Conservation (phyloP, 1,140 invertebrate genomes). For the Aporrectodea caliginosa region DNA sequence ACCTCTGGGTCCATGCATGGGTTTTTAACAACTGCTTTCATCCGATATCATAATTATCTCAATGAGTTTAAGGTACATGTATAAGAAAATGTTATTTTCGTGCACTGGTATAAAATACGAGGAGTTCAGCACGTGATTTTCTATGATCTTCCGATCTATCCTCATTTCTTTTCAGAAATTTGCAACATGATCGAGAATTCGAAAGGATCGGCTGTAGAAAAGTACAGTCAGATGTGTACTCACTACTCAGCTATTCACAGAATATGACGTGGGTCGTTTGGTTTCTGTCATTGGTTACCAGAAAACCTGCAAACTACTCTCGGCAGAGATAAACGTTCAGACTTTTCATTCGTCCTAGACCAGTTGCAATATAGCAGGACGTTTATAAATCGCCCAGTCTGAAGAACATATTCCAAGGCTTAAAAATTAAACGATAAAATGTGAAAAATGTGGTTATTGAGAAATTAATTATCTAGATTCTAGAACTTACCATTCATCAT, state of each 20-base stretch:
- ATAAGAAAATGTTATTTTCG: too few relatives aligned
- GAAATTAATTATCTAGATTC: too few relatives aligned
- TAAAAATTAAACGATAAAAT: too few relatives aligned
- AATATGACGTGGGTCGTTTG: slow-evolving; percentile 74
- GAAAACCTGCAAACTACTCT: slow-evolving; percentile 68
- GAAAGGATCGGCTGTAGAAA: slow-evolving; percentile 64
- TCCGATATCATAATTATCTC: too few relatives aligned
- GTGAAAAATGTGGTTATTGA: too few relatives aligned
- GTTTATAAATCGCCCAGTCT: too few relatives aligned
- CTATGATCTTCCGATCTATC: slow-evolving; percentile 82
- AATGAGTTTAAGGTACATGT: too few relatives aligned
- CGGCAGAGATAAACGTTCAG: slow-evolving; percentile 71
- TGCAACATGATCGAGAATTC: slow-evolving; percentile 71
- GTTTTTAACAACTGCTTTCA: too few relatives aligned
- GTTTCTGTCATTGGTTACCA: slow-evolving; percentile 74
- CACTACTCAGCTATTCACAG: slow-evolving; percentile 73
- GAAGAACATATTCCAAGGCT: too few relatives aligned
- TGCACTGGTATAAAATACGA: slow-evolving; percentile 73
- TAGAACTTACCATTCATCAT: too few relatives aligned
- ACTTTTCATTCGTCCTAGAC: slow-evolving; percentile 80
- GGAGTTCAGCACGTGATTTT: slow-evolving; percentile 90
- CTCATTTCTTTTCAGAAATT: slow-evolving; percentile 87
- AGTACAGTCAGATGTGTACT: slow-evolving; percentile 69
- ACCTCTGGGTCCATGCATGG: too few relatives aligned
- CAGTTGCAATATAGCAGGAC: too few relatives aligned